Percentiles rank a stretch among this genome's conserved stretches.
Conservation (phyloP, 2,888 invertebrate species). For the Lasioglossum zephyrum region DNA sequence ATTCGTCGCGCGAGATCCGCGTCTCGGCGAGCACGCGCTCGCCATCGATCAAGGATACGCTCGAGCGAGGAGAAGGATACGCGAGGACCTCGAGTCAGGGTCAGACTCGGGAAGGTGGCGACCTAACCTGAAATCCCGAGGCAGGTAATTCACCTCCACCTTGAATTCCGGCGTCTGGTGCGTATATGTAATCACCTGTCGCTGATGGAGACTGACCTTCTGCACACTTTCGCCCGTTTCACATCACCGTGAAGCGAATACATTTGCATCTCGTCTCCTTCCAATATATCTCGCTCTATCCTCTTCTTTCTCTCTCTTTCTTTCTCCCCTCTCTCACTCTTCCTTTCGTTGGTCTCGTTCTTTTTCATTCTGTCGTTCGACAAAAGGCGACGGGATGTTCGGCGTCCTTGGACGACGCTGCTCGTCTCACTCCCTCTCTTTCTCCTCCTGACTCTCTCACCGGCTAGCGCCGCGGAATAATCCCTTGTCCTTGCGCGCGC, state of each 20-base stretch:
- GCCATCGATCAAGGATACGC: constrained; percentile 69
- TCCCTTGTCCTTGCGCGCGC: constrained; percentile 66
- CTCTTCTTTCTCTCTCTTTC: constrained; percentile 24
- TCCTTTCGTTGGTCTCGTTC: not conserved
- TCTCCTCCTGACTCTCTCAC: constrained; percentile 10
- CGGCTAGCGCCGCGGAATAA: constrained; percentile 70
- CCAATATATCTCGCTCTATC: constrained; percentile 46
- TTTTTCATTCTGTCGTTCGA: constrained; percentile 58
- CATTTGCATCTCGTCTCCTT: constrained; percentile 77
- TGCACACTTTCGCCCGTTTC: constrained; percentile 70
- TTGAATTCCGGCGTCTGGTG: constrained; percentile 70
- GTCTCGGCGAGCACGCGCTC: constrained; percentile 36
- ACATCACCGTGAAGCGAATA: constrained; percentile 77
- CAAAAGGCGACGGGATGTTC: constrained; percentile 76
- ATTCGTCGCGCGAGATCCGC: constrained; percentile 30
- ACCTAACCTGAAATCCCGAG: constrained; percentile 74
- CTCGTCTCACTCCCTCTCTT: constrained; percentile 65
- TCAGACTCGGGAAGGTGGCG: constrained; percentile 66
- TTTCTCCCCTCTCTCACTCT: not conserved
- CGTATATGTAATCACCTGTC: constrained; percentile 76
- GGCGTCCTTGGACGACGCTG: constrained; percentile 74
- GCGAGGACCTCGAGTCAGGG: constrained; percentile 72
- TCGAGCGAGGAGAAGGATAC: constrained; percentile 60
- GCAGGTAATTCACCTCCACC: constrained; percentile 79
- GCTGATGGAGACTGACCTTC: constrained; percentile 75